Percentiles rank a stretch among this genome's conserved stretches.
Conservation (phyloP, 35 echinoderm and acorn worm genomes). For the Hemicentrotus pulcherrimus region DNA sequence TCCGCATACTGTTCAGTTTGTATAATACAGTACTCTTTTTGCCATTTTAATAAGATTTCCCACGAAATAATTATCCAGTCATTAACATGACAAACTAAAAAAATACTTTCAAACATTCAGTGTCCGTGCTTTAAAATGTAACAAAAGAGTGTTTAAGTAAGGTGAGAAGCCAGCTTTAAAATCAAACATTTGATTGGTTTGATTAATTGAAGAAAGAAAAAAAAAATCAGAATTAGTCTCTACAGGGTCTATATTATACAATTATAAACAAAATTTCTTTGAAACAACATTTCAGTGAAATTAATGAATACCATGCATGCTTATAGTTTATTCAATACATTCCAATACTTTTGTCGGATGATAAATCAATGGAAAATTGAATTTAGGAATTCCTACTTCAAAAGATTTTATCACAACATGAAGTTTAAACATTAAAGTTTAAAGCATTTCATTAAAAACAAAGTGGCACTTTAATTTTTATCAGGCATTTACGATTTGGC, state of each 20-base stretch:
- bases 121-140: too few relatives aligned
- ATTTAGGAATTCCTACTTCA: neutral
- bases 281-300: neutral
- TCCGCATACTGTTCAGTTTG: too few relatives aligned
- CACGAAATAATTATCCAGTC: too few relatives aligned
- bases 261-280: neutral
- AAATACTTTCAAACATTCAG: too few relatives aligned
- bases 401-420: neutral
- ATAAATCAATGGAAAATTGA: neutral
- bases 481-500: conserved; percentile 10
- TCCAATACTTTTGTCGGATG: neutral
- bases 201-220: neutral
- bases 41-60: too few relatives aligned
- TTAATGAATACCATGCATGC: neutral
- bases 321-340: neutral
- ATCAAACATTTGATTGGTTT: too few relatives aligned
- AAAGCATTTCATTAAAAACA: neutral
- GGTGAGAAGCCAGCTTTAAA: too few relatives aligned
- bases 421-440: neutral
- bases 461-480: conserved; percentile 9
- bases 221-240: neutral
- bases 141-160: too few relatives aligned
- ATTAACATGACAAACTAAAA: too few relatives aligned
- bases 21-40: too few relatives aligned
- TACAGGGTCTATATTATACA: neutral